Conservation (phyloP, 2,888 invertebrate species). For the Elysia crispata region DNA sequence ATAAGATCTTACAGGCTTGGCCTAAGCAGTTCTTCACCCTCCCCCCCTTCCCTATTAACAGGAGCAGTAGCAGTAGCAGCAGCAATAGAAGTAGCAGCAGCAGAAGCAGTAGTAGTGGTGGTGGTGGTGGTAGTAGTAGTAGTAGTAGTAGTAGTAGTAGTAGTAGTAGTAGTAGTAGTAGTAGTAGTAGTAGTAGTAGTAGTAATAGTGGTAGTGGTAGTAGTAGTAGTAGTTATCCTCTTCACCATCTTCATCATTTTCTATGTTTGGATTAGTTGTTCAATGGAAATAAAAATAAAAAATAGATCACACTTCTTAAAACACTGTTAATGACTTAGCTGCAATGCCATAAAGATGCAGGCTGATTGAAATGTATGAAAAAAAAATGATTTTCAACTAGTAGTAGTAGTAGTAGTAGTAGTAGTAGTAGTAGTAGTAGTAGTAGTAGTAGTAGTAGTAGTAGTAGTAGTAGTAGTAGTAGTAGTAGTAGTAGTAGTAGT, state of each 20-base stretch:
- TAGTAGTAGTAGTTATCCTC: neutral
- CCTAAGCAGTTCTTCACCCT: too few species aligned
- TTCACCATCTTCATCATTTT: neutral
- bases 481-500: slow-evolving; percentile 19
- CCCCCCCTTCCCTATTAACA: too few species aligned
- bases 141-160: neutral
- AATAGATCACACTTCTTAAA: too few species aligned
- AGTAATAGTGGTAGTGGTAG: slow-evolving; percentile 15
- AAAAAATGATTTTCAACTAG: neutral
- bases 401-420: neutral
- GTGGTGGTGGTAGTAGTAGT: neutral
- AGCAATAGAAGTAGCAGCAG: too few species aligned
- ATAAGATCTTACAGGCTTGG: too few species aligned
- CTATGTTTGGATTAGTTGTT: neutral
- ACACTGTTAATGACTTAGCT: too few species aligned
- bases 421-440: neutral
- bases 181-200: neutral
- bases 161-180: slow-evolving; percentile 1
- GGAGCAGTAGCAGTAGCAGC: neutral
- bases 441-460: slow-evolving; percentile 18
- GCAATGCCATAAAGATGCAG: too few species aligned
- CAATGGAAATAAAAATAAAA: too few species aligned
- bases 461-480: slow-evolving; percentile 15
- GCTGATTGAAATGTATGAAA: neutral
- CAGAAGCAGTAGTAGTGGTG: too few species aligned